Evolutionary conservation across 2,888 invertebrate genomes (phyloP).

Genomic region (Brachylomia viminalis): DNA sequence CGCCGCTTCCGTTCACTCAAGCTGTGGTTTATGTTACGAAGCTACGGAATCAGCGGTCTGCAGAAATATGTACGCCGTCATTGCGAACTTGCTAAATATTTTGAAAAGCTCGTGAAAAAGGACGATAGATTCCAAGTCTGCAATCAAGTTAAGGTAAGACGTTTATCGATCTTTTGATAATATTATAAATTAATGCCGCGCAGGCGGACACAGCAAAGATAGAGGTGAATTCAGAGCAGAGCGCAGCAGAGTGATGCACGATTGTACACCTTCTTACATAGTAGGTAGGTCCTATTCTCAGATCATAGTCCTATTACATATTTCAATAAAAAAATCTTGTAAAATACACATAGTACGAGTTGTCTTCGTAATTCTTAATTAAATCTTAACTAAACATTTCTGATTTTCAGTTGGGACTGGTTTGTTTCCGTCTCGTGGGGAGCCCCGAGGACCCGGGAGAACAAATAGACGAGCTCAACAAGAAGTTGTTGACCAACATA

Average conservation of each 20-base stretch:
- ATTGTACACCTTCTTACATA: constrained; percentile 5
- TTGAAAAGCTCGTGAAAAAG: constrained; percentile 94
- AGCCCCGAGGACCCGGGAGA: constrained; percentile 81
- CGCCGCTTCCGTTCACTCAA: constrained; percentile 98
- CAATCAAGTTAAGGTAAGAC: constrained; percentile 96
- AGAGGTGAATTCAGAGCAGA: constrained; percentile 50
- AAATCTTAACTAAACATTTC: constrained; percentile 7
- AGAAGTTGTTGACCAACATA: constrained; percentile 97
- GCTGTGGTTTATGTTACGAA: constrained; percentile 98
- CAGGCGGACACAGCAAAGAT: constrained; percentile 14
- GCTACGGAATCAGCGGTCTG: constrained; percentile 98
- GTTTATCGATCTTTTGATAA: constrained; percentile 38
- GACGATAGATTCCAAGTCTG: constrained; percentile 97
- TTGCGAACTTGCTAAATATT: constrained; percentile 96
- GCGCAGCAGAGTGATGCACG: constrained; percentile 19
- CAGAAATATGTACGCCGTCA: constrained; percentile 98
- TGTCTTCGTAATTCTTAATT: not conserved
- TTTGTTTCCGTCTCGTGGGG: constrained; percentile 97
- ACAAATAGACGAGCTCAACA: constrained; percentile 93
- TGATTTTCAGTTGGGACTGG: constrained; percentile 94
- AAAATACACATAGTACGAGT: not conserved
- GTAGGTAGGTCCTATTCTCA: not conserved
- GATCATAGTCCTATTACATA: not conserved
- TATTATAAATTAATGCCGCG: constrained; percentile 50
- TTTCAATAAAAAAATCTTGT: not conserved